Conservation (phyloP, 2,797 vertebrate species). For the Pitangus sulphuratus region DNA sequence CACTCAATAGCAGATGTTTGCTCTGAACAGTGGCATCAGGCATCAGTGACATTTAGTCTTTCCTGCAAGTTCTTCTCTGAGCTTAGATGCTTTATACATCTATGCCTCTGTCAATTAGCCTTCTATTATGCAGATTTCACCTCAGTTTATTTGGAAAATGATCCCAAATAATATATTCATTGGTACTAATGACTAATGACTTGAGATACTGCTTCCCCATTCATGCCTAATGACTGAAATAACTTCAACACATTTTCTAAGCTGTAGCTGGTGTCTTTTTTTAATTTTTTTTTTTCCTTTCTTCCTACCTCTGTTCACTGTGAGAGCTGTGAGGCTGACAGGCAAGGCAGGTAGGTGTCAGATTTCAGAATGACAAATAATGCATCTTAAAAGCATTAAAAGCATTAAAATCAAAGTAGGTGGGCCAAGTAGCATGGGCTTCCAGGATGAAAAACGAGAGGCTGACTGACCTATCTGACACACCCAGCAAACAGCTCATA, state of each 20-base stretch:
- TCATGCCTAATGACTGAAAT: conserved; percentile 41
- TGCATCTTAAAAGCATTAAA: not conserved
- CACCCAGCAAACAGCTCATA: not conserved
- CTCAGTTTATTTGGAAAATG: conserved; percentile 42
- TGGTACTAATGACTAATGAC: conserved; percentile 58
- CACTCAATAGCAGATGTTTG: not conserved
- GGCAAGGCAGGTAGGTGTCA: not conserved
- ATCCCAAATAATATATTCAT: conserved; percentile 24
- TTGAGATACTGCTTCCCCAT: conserved; percentile 22
- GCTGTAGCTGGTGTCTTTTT: not conserved
- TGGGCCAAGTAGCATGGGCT: not conserved
- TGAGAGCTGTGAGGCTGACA: not conserved
- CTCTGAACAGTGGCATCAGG: accelerated
- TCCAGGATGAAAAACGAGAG: not conserved
- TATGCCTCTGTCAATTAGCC: not conserved
- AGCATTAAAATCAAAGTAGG: not conserved
- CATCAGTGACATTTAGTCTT: not conserved
- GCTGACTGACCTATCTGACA: not conserved
- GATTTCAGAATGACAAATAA: not conserved
- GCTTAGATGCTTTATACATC: not conserved
- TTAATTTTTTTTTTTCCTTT: not conserved
- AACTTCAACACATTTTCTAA: not conserved
- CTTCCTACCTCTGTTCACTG: not conserved
- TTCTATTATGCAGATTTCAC: not conserved
- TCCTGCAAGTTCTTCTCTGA: not conserved